Base-by-base conservation (phyloP, 2,888 invertebrate genomes). In the Acanthosoma haemorrhoidale region DNA sequence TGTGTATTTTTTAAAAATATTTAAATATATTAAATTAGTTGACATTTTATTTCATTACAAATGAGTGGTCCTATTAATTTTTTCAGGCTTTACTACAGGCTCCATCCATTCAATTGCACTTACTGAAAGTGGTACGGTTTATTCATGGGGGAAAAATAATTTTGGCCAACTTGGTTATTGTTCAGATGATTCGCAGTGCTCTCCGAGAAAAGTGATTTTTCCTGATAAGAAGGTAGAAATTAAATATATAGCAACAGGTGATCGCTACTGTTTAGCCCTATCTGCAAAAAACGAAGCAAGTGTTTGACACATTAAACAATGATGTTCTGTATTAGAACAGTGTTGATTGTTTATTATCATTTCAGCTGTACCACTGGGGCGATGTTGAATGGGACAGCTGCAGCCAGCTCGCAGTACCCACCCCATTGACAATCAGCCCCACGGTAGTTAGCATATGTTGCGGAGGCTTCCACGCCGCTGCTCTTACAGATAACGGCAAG, bases 291-390 rank as follows among this genome's bases (percentile, higher is more conserved):
- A 69, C 32, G 34, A 29, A 32, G 72, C 70, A 58, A 36, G 41
- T 39, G 1, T 43, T n/a, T n/a, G n/a, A 16, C 18, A 32, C n/a
- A n/a, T n/a, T n/a, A n/a, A n/a, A n/a, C n/a, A n/a, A n/a, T n/a
- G n/a, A n/a, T n/a, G n/a, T n/a, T n/a, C n/a, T n/a, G n/a, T n/a
- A n/a, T n/a, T n/a, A n/a, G n/a, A n/a, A n/a, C n/a, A n/a, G n/a
- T n/a, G 6, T 51, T 51, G 6, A 51, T 15, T 51, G 51, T 15
- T 16, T 18, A 51, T 18, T 68, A 4, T 29, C 18, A 8, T 51
- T 63, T 34, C 51, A 72, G 72, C 61, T 72, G 38, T 61, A 68
- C n/a, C 70, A 71, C 36, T 72, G 72, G 72, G 72, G 72, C 3
- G 72, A 72, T 39, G 60, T 60, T 6, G 16, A 41, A 18, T 72